A percentile compares a stretch with the other conserved stretches of the same genome.
phyloP scores from a whole-genome alignment of 2,113 vertebrate species.

The Hylia prasina region DNA sequence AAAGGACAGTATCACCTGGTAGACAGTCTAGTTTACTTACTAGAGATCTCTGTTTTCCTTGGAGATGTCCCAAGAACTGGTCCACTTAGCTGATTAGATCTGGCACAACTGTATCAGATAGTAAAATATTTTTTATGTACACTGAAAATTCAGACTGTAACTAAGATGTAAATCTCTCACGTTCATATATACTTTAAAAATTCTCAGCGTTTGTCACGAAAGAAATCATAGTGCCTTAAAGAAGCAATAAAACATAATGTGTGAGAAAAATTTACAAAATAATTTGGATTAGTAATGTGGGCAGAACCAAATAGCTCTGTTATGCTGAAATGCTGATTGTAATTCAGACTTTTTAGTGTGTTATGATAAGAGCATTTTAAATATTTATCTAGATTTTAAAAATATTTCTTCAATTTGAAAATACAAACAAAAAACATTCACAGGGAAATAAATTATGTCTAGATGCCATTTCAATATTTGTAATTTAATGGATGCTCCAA shows the following conservation, averaged over 20 bases:
- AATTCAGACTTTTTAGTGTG: background rate
- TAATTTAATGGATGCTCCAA: background rate
- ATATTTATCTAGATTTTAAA: background rate
- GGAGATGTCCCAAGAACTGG: background rate
- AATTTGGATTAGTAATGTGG: background rate
- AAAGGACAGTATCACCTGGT: background rate
- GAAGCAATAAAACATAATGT: background rate
- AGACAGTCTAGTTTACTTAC: background rate
- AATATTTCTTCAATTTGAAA: background rate
- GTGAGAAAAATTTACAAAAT: background rate
- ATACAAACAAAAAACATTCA: background rate
- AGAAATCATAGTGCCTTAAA: background rate
- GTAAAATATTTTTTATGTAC: background rate
- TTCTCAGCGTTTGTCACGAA: background rate
- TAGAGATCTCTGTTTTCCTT: background rate
- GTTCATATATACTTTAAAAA: background rate
- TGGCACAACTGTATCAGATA: background rate
- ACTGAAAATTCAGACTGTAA: background rate
- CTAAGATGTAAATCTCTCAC: background rate
- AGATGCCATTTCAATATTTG: background rate
- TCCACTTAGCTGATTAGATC: background rate
- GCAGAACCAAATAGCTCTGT: background rate
- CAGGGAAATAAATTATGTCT: background rate
- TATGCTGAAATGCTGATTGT: background rate
- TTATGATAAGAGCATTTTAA: background rate